Conservation (phyloP, 2,888 invertebrate genomes). For the Cabera pusaria region DNA sequence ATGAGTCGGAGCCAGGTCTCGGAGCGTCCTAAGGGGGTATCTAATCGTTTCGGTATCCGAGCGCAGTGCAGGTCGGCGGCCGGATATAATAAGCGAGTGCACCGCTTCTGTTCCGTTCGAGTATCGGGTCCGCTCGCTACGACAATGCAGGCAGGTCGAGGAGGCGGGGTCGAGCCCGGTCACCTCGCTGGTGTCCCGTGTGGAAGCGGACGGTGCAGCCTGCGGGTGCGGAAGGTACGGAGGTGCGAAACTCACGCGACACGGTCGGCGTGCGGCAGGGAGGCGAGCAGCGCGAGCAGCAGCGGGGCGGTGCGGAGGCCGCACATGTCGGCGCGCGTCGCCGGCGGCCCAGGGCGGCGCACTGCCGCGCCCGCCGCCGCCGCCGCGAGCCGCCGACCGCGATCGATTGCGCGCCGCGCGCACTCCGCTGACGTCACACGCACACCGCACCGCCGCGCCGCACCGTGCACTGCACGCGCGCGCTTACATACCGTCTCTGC, state of each 20-base stretch:
- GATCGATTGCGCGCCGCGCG: conserved; percentile 18
- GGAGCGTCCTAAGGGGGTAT: too few relatives aligned
- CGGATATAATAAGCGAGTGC: too few relatives aligned
- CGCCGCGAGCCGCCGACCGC: conserved; percentile 17
- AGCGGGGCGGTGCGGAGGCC: conserved; percentile 45
- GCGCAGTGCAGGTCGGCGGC: too few relatives aligned
- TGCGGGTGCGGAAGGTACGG: conserved; percentile 1
- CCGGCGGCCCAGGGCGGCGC: conserved; percentile 38
- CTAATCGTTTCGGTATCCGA: too few relatives aligned
- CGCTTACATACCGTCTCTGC: too few relatives aligned
- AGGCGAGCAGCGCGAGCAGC: conserved; percentile 50
- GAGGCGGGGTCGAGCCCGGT: too few relatives aligned
- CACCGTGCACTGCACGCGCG: conserved; percentile 15
- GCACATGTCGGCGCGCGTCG: conserved; percentile 42
- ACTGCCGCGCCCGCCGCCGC: conserved; percentile 35
- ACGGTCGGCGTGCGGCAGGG: conserved; percentile 51
- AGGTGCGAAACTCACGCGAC: conserved; percentile 45
- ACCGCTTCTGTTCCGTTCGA: too few relatives aligned
- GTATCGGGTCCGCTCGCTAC: too few relatives aligned
- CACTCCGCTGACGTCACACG: conserved; percentile 5
- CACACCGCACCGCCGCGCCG: conserved; percentile 4
- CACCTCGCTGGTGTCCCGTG: too few relatives aligned
- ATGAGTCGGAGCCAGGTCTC: too few relatives aligned
- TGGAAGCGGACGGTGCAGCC: too few relatives aligned
- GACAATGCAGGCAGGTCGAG: too few relatives aligned